These are phyloP conservation scores for Sarotherodon lohbergeri DNA, from an alignment of 2,113 vertebrate species.

Conservation along the genomic window DNA sequence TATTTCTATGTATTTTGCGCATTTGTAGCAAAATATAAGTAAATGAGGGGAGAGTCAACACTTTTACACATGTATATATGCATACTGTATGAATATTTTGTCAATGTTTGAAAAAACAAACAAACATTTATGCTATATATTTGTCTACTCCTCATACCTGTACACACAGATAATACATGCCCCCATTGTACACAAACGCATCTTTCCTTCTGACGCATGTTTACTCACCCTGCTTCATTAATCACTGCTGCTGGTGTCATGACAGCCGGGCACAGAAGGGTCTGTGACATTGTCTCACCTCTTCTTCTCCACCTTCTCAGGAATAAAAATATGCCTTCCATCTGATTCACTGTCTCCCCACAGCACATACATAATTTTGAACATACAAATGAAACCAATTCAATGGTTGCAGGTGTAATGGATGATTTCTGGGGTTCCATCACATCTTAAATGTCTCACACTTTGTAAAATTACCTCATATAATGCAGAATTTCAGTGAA, in stretches of 20 bases:
- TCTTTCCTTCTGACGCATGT: neutral
- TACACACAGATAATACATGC: neutral
- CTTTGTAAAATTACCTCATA: neutral
- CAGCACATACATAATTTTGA: neutral
- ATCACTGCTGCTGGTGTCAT: slow-evolving; percentile 41
- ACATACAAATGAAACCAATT: neutral
- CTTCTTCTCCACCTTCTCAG: neutral
- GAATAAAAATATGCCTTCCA: slow-evolving; percentile 24
- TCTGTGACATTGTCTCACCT: slow-evolving; percentile 39
- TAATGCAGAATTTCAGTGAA: neutral
- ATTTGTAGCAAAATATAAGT: neutral
- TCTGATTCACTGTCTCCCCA: neutral
- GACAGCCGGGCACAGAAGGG: slow-evolving; percentile 43
- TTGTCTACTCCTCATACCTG: neutral
- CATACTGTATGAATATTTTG: neutral
- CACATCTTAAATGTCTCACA: neutral
- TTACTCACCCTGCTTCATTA: slow-evolving; percentile 33
- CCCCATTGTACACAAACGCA: neutral
- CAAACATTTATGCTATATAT: neutral
- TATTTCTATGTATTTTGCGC: fast-evolving
- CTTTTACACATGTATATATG: neutral
- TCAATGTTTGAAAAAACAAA: neutral
- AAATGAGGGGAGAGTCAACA: neutral
- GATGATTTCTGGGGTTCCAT: neutral
- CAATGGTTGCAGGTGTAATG: neutral